Evolutionary conservation across 2,797 vertebrate genomes (phyloP), one percentile per base, ranked within the genome.

Genomic region (Phoebastria nigripes): DNA sequence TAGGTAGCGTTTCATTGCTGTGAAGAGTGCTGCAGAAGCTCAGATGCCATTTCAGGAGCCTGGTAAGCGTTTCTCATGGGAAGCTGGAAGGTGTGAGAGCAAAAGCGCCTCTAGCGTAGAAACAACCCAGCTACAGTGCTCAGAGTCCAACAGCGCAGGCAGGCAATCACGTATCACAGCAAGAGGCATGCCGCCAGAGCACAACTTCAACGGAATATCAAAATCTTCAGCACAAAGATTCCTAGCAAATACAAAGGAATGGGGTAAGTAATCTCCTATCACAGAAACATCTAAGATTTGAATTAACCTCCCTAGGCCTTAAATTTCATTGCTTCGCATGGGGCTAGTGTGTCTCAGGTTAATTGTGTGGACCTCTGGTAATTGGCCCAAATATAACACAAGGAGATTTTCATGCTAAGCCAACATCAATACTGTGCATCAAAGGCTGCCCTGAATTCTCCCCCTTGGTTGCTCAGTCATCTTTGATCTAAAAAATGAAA

Each of bases 401-500:
- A 85, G 82, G 90, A 93, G 93, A 96, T 95, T 96, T 96, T 96
- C 82, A 69, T 94, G 87, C 78, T 94, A 95, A 96, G 95, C 95
- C 89, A 96, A 97, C 84, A 96, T 96, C 94, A 96, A 93, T 96
- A 96, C 59, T 33, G 79, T 66, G 92, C 96, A 95, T 96, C 93
- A 95, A 97, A 97, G 95, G 89, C 95, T 97, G 81, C 90, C 83
- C 78, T 95, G 90, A 95, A 91, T 96, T 94, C 78, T 83, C 83
- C 72, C 67, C 55, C 82, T 94, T 8, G 3, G 81, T 87, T 82
- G 67, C 55, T 95, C 94, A 93, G 92, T 95, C 94, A 95, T 94
- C 96, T 96, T 96, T 96, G 96, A 96, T 97, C 94, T 94, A 54
- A 87, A 92, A 95, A 96, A 95, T 95, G 63, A 96, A 96, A 94